A percentile compares a stretch with the other conserved stretches of the same genome.
phyloP scores from a whole-genome alignment of 2,888 invertebrate genomes.

The Mesodorylaimus sp. region DNA sequence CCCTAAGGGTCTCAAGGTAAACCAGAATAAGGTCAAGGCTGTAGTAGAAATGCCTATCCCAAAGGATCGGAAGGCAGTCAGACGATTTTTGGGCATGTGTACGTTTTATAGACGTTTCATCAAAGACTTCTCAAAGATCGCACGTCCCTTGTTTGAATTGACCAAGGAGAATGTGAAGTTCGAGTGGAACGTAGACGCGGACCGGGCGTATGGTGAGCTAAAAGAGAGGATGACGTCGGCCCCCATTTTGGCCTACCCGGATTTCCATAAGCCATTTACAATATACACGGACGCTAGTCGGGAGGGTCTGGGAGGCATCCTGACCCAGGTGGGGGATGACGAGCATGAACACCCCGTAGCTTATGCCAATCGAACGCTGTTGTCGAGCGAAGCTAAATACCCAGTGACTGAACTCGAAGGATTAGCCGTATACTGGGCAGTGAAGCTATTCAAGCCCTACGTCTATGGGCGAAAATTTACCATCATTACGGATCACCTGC shows the following conservation, averaged over 20 bases:
- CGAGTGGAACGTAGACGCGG: no score
- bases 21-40: not conserved
- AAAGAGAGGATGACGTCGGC: not conserved
- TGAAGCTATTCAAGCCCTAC: not conserved
- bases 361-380: not conserved
- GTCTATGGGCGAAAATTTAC: not conserved
- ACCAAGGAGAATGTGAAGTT: not conserved
- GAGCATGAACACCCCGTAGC: not conserved
- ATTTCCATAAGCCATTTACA: not conserved
- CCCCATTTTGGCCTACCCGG: not conserved
- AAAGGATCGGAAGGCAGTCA: not conserved
- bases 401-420: not conserved
- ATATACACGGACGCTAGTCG: not conserved
- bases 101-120: not conserved
- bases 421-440: not conserved
- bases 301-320: not conserved
- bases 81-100: not conserved
- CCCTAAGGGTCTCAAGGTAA: not conserved
- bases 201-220: no score
- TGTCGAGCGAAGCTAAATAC: not conserved
- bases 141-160: not conserved
- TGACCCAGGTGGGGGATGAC: not conserved
- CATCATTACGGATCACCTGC: not conserved
- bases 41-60: not conserved
- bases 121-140: not conserved